Conservation (phyloP, 2,113 vertebrate genomes). For the Hyaena hyaena region DNA sequence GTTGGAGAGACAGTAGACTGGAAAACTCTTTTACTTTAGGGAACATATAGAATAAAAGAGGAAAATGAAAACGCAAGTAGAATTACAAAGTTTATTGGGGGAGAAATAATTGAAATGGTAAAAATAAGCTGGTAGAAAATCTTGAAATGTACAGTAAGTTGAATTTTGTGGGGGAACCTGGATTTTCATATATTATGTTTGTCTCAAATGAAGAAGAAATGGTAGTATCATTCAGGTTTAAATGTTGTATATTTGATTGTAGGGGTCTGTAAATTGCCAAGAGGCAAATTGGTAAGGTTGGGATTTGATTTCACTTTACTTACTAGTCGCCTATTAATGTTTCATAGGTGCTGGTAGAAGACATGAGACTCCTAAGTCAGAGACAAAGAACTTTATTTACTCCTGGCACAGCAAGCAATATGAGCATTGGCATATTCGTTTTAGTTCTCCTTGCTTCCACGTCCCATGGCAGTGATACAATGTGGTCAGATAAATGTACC, state of each 20-base stretch:
- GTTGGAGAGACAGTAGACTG: not conserved
- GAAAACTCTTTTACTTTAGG: not conserved
- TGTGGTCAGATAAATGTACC: not conserved
- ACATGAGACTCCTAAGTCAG: not conserved
- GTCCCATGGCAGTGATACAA: not conserved
- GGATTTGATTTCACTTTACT: not conserved
- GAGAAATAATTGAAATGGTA: not conserved
- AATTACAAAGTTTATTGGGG: conserved; percentile 30
- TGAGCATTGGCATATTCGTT: not conserved
- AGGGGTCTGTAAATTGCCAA: not conserved
- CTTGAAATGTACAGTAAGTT: not conserved
- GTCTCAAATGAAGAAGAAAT: conserved; percentile 20
- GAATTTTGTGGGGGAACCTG: not conserved
- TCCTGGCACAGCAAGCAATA: not conserved
- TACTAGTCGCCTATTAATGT: not conserved
- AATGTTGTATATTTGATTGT: not conserved
- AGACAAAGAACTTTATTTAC: not conserved
- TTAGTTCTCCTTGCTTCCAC: not conserved
- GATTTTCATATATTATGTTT: not conserved
- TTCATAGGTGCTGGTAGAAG: not conserved
- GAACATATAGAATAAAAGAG: not conserved
- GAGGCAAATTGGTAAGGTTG: not conserved
- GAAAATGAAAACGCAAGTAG: not conserved
- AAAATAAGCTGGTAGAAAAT: not conserved
- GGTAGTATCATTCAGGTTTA: not conserved